These are phyloP conservation scores for Dynastes maya DNA, from an alignment of 2,888 invertebrate genomes.

Conservation along the genomic window DNA sequence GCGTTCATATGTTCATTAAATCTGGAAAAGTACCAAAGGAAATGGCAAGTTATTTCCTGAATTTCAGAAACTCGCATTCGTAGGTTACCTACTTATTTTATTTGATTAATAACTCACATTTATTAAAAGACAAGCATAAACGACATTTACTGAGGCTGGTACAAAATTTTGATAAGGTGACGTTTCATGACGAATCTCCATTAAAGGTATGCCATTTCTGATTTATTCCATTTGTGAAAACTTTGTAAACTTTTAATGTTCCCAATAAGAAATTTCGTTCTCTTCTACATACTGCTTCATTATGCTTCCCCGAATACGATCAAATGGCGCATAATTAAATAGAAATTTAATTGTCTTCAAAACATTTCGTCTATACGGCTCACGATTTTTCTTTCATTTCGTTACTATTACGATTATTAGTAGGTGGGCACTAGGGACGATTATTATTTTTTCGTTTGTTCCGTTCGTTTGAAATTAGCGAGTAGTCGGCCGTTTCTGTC, in stretches of 20 bases:
- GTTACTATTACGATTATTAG: constrained; percentile 27
- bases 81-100: neutral
- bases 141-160: constrained; percentile 15
- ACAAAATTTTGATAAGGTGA: constrained; percentile 29
- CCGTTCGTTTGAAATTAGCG: constrained; percentile 37
- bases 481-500: constrained; percentile 51
- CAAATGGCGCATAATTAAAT: constrained; percentile 2
- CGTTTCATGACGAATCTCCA: constrained; percentile 28
- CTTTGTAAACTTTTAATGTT: constrained; percentile 29
- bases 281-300: neutral
- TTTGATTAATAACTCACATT: constrained; percentile 20
- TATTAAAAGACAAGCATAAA: constrained; percentile 3
- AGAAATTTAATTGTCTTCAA: constrained; percentile 16
- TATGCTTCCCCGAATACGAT: neutral
- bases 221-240: constrained; percentile 22
- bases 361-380: constrained; percentile 21
- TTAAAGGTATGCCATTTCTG: constrained; percentile 28
- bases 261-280: constrained; percentile 1
- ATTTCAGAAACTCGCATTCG: too few relatives aligned
- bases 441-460: constrained; percentile 41
- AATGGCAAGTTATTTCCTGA: too few relatives aligned
- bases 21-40: too few relatives aligned
- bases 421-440: constrained; percentile 26
- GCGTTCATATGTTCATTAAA: too few relatives aligned
- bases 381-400: constrained; percentile 23